These are phyloP conservation scores for Aulostomus chinensis DNA, from an alignment of 2,797 vertebrate genomes.

Conservation along the genomic window DNA sequence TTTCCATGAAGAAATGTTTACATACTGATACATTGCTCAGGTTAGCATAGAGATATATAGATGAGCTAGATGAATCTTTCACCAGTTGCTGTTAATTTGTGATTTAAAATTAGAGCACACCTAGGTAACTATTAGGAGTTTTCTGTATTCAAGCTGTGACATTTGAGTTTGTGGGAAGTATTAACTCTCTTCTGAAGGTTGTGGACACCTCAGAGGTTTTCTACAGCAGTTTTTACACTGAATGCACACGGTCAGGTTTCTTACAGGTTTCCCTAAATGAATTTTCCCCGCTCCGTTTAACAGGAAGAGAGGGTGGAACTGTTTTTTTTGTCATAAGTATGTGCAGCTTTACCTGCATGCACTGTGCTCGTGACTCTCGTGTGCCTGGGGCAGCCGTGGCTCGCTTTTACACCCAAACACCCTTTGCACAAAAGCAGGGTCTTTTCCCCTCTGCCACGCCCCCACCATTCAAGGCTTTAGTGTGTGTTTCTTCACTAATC, in stretches of 20 bases:
- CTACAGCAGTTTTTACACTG: constrained; percentile 70
- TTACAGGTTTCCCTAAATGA: constrained; percentile 22
- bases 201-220: constrained; percentile 61
- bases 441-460: constrained; percentile 51
- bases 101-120: constrained; percentile 63
- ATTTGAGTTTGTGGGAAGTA: constrained; percentile 47
- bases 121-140: constrained; percentile 32
- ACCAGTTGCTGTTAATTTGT: constrained; percentile 67
- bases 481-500: constrained; percentile 60
- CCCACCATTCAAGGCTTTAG: constrained; percentile 62
- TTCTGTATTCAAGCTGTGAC: constrained; percentile 53
- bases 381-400: constrained; percentile 66
- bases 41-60: constrained; percentile 67
- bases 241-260: constrained; percentile 54
- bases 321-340: constrained; percentile 59
- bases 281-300: constrained; percentile 24
- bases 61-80: constrained; percentile 53
- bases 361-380: constrained; percentile 64
- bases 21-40: constrained; percentile 76
- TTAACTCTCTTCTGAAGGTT: constrained; percentile 41
- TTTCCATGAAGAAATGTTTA: constrained; percentile 76
- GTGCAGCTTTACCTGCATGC: constrained; percentile 80
- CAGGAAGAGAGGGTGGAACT: constrained; percentile 21
- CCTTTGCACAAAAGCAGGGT: constrained; percentile 61
- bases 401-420: constrained; percentile 49